Evolutionary conservation across 2,797 vertebrate genomes (phyloP).

Genomic region (Gephyroberyx darwinii): DNA sequence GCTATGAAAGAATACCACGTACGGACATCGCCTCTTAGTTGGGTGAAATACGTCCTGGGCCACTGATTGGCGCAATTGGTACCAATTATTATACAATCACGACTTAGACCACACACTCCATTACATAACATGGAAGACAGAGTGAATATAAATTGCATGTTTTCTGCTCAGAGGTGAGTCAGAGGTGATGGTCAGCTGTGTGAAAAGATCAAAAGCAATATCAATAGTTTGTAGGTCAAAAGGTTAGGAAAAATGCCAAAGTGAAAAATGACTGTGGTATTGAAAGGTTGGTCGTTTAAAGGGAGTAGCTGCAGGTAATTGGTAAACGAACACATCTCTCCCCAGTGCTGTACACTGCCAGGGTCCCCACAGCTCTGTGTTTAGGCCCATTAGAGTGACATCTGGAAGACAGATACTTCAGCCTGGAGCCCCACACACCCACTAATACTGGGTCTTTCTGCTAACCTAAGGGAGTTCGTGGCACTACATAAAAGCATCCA

Average conservation of each 20-base stretch:
- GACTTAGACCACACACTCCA: neutral
- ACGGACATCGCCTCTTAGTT: conserved; percentile 12
- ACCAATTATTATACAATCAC: neutral
- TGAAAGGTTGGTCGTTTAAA: conserved; percentile 48
- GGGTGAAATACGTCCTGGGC: conserved; percentile 12
- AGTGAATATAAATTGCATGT: conserved; percentile 23
- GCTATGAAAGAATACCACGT: neutral
- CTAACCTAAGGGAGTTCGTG: conserved; percentile 54
- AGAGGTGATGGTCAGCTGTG: neutral
- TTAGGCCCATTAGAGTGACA: conserved; percentile 66
- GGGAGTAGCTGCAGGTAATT: conserved; percentile 54
- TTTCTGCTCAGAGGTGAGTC: conserved; percentile 19
- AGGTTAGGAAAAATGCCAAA: neutral
- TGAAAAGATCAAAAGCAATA: conserved; percentile 23
- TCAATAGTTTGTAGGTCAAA: conserved; percentile 25
- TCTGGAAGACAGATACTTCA: conserved; percentile 67
- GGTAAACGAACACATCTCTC: conserved; percentile 61
- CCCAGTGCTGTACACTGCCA: conserved; percentile 26
- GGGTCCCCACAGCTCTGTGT: conserved; percentile 56
- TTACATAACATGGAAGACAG: neutral
- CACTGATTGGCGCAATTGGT: neutral
- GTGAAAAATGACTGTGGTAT: conserved; percentile 13
- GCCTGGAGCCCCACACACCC: conserved; percentile 28
- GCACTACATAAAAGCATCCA: conserved; percentile 50
- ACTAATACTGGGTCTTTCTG: conserved; percentile 52